phyloP scores from a whole-genome alignment of 64 coral and sea anemone species.

The Anthopleura sola region DNA sequence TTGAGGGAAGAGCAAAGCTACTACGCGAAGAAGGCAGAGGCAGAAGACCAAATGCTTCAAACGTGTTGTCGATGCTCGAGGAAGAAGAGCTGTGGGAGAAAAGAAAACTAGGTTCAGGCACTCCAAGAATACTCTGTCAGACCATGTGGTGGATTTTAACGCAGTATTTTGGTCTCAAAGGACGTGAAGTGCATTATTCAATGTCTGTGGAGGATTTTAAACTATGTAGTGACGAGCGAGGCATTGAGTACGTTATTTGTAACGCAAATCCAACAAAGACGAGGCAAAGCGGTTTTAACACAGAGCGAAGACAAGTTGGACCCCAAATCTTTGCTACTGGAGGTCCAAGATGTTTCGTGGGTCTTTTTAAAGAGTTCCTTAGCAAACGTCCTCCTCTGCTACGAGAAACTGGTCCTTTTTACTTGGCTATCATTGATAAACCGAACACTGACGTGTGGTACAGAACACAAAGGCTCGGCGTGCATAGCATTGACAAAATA shows the following conservation, averaged over 20 bases:
- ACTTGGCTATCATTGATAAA: conserved; percentile 13
- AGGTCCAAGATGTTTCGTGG: conserved; percentile 39
- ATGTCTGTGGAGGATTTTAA: conserved; percentile 27
- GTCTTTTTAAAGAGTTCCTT: conserved; percentile 30
- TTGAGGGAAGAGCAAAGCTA: conserved; percentile 29
- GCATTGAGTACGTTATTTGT: conserved; percentile 16
- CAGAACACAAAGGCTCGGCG: background rate
- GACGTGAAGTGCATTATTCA: conserved; percentile 24
- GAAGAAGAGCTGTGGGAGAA: conserved; percentile 37
- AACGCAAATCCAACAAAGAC: background rate
- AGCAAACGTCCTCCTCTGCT: conserved; percentile 12
- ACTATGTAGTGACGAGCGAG: conserved; percentile 20
- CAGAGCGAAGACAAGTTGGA: conserved; percentile 23
- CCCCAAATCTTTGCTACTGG: conserved; percentile 32
- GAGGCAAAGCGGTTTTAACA: conserved; percentile 11
- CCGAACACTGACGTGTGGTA: background rate
- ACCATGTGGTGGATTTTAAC: conserved; percentile 33
- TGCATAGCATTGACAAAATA: background rate
- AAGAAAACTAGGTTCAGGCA: background rate
- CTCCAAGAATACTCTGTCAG: conserved; percentile 15
- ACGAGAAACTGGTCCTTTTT: background rate
- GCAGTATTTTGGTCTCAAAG: conserved; percentile 34
- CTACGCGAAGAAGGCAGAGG: background rate
- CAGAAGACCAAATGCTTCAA: conserved; percentile 18
- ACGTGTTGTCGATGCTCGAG: background rate